Conservation (phyloP, 2,797 vertebrate genomes). For the Xerus rutilus region DNA sequence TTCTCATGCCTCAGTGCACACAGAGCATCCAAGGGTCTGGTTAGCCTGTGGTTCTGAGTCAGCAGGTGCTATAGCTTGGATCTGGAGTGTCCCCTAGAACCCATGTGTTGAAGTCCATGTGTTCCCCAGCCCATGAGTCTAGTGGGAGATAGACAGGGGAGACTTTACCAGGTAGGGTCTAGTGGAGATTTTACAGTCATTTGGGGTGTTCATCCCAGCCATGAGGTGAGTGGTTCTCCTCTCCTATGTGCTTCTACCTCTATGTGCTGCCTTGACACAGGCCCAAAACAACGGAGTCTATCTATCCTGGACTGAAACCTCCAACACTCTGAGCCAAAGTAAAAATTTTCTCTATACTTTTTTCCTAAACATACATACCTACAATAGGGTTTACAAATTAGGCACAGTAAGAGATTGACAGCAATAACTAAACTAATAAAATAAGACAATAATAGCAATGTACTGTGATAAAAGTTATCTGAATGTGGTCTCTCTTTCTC, state of each 20-base stretch:
- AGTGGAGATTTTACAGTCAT: not conserved
- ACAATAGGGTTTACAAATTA: too few relatives aligned
- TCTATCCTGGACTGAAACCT: not conserved
- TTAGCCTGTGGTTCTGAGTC: not conserved
- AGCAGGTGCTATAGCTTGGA: not conserved
- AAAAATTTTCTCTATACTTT: not conserved
- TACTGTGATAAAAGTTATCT: not conserved
- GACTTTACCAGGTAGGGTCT: too few relatives aligned
- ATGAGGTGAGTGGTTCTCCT: not conserved
- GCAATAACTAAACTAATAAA: not conserved
- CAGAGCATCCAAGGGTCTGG: too few relatives aligned
- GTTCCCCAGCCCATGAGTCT: not conserved
- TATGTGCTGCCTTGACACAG: not conserved
- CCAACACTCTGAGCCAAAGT: not conserved
- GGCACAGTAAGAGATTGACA: not conserved
- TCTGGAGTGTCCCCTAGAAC: not conserved
- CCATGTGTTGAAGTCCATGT: not conserved
- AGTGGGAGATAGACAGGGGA: not conserved
- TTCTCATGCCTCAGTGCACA: accelerated
- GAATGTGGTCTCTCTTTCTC: not conserved
- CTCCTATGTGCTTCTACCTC: not conserved
- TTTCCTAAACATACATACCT: not conserved
- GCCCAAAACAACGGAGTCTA: not conserved
- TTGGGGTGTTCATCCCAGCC: not conserved
- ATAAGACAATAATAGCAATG: not conserved